These are phyloP conservation scores for Cyclargus thomasi DNA, from an alignment of 1,140 invertebrate genomes.

Conservation along the genomic window DNA sequence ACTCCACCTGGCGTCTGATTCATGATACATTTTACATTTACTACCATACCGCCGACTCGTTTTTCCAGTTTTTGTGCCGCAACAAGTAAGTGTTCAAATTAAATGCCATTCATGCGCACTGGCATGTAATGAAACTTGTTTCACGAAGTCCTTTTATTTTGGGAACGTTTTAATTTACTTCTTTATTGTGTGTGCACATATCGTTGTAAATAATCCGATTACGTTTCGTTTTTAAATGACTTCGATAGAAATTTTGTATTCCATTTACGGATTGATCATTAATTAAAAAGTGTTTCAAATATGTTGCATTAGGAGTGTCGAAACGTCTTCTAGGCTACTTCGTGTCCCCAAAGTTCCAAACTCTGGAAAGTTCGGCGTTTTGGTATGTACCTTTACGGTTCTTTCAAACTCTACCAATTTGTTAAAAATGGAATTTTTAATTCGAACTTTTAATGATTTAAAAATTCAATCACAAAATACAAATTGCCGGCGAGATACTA, in stretches of 20 bases:
- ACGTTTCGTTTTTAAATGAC: not conserved
- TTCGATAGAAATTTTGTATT: not conserved
- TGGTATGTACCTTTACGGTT: too few relatives aligned
- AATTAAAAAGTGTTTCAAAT: not conserved
- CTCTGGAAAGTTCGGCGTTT: too few relatives aligned
- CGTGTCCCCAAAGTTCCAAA: too few relatives aligned
- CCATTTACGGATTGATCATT: not conserved
- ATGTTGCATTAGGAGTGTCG: not conserved
- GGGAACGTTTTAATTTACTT: slow-evolving; percentile 6
- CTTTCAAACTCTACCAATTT: not conserved
- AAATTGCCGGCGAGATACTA: not conserved
- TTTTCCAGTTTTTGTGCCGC: slow-evolving; percentile 34
- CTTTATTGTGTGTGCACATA: not conserved
- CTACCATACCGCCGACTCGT: slow-evolving; percentile 40
- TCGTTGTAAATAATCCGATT: slow-evolving; percentile 8
- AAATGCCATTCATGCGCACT: slow-evolving; percentile 53
- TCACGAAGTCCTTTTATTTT: slow-evolving; percentile 24
- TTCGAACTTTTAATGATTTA: not conserved
- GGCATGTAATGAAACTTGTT: slow-evolving; percentile 34
- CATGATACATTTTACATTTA: slow-evolving; percentile 43
- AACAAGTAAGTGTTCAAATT: slow-evolving; percentile 47
- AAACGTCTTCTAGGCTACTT: too few relatives aligned
- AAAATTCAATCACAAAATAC: not conserved
- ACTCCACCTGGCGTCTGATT: slow-evolving; percentile 53
- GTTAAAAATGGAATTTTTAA: not conserved